Evolutionary conservation across 1,140 invertebrate species (phyloP).

Genomic region (Saccostrea cuccullata): DNA sequence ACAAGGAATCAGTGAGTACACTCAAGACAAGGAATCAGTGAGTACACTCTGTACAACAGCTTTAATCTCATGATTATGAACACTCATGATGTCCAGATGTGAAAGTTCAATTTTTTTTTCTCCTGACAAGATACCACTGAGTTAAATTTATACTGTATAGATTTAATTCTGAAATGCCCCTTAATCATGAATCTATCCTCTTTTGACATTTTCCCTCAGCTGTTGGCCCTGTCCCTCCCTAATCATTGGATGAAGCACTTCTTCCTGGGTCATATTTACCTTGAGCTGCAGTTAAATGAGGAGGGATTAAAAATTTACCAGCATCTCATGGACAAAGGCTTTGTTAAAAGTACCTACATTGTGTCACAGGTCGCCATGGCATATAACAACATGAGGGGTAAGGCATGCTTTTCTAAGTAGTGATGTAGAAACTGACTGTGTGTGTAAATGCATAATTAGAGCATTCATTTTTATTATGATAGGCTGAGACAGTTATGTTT

Average conservation of each 20-base stretch:
- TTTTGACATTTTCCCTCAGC: conserved; percentile 68
- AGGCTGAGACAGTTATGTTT: too few relatives aligned
- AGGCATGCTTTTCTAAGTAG: conserved; percentile 30
- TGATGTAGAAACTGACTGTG: neutral
- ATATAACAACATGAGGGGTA: conserved; percentile 94
- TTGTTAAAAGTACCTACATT: conserved; percentile 93
- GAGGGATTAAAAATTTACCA: conserved; percentile 92
- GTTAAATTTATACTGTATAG: neutral
- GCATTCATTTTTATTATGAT: too few relatives aligned
- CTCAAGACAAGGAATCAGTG: conserved; percentile 83
- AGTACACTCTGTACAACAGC: too few relatives aligned
- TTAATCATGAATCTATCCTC: neutral
- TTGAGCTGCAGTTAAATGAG: conserved; percentile 94
- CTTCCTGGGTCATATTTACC: conserved; percentile 93
- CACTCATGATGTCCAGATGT: too few relatives aligned
- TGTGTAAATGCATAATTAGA: too few relatives aligned
- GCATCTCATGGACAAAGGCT: conserved; percentile 87
- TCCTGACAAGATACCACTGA: neutral
- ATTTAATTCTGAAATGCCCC: too few relatives aligned
- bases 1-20: conserved; percentile 82
- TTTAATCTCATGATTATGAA: too few relatives aligned
- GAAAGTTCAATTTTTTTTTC: neutral
- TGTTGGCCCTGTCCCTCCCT: conserved; percentile 86
- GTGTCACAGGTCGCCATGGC: conserved; percentile 94
- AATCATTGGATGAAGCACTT: conserved; percentile 97